Evolutionary conservation across 2,888 invertebrate species (phyloP).

Genomic region (Pachydiplax longipennis): DNA sequence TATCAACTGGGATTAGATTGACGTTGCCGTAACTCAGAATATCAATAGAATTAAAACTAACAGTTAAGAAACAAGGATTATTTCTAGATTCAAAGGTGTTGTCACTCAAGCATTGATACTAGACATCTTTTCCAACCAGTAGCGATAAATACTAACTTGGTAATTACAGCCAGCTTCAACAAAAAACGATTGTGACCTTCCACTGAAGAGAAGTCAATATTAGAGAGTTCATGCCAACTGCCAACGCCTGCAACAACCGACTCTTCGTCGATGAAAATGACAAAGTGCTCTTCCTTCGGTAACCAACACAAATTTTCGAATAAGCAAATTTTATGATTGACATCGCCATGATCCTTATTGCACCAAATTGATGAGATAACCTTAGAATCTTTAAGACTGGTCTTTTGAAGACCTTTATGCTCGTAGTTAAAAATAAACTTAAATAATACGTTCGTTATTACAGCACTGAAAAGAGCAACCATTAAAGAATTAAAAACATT

Average conservation of each 20-base stretch:
- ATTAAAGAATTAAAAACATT: neutral
- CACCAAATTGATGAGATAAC: slow-evolving; percentile 25
- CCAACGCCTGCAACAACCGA: slow-evolving; percentile 56
- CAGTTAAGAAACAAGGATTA: too few relatives aligned
- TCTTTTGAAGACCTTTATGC: too few relatives aligned
- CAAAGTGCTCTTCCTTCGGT: slow-evolving; percentile 56
- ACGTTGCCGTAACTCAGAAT: too few relatives aligned
- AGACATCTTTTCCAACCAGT: too few relatives aligned
- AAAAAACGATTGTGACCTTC: slow-evolving; percentile 57
- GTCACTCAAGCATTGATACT: too few relatives aligned
- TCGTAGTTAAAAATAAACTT: too few relatives aligned
- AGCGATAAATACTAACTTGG: neutral
- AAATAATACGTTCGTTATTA: too few relatives aligned
- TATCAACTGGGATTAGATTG: too few relatives aligned
- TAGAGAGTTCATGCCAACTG: slow-evolving; percentile 54
- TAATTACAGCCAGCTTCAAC: slow-evolving; percentile 54
- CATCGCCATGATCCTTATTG: neutral
- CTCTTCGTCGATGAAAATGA: slow-evolving; percentile 56
- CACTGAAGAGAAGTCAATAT: slow-evolving; percentile 58
- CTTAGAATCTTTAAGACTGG: neutral
- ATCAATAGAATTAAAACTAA: too few relatives aligned
- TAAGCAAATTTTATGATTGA: slow-evolving; percentile 53
- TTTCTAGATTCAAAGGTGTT: too few relatives aligned
- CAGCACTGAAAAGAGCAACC: neutral
- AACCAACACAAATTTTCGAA: slow-evolving; percentile 60